Evolutionary conservation across 2,797 vertebrate species (phyloP), one percentile per base, ranked within the genome.

Genomic region (Oceanodroma leucorhoa): DNA sequence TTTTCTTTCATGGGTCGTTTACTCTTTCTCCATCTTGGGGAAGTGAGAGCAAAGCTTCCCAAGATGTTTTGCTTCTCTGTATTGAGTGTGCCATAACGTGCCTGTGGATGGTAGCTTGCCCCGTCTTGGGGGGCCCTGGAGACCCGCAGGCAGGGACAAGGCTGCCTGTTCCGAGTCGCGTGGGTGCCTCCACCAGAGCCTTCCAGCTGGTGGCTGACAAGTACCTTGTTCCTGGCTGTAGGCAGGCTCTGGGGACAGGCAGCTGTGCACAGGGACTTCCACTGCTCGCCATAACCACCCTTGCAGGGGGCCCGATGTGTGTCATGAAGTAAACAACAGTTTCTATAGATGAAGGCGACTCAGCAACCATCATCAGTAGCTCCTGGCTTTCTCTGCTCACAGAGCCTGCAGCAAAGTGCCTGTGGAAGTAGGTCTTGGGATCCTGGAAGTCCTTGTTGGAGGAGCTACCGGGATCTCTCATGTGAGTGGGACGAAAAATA

Each of bases 11-110:
- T 70, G 57, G 27, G 14, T 17, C 34, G 15, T 38, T 55, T 50
- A 7, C 15, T 66, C n/a, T 60, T 54, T 45, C 53, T 76, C 18
- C 29, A 3, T 40, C 40, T 24, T 54, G 29, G 13, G 38, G 13
- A 40, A 48, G 27, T 13, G 55, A 73, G 38, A 32, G 61, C 57
- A 54, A 48, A 53, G 54, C 60, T 77, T 57, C n/a, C 58, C 62
- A 5, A 11, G 30, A 16, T 1, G 3, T 51, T 66, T 55, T 50
- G 21, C 36, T 61, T 22, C 58, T 30, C 17, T 0, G 0, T 15
- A 19, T 17, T 53, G 26, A 16, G 22, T 22, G 9, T 60, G 14
- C 13, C 14, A 3, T 64, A 41, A n/a, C 1, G 6, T 64, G 43
- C 34, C 11, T 27, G 24, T 43, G 40, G 27, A 10, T n/a, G 67